Base-by-base conservation (phyloP, 2,888 invertebrate genomes). In the Vandiemenella viatica region DNA sequence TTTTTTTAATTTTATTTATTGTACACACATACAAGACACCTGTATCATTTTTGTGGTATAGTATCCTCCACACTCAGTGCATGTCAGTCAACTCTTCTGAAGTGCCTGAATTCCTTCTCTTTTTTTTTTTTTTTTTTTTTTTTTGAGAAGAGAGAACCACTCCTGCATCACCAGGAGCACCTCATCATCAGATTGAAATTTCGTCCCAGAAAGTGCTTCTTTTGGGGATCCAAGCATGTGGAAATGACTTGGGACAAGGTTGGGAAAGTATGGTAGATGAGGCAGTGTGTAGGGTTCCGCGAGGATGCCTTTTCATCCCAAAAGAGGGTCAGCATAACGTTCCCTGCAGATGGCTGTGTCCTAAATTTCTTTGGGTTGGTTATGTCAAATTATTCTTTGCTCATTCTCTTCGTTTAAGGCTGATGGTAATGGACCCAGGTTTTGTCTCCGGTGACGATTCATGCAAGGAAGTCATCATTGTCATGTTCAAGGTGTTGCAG, bases 281-380 rank as follows among this genome's bases (percentile, higher is more conserved):
- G 26, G 38, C 38, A 15, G 38, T 13, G 26, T 8, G 26, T 26
- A 26, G 13, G 7, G 26, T 13, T 26, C 13, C 26, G 13, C 7
- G 26, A 26, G 26, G 26, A 26, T 13, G 26, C 26, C 26, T 26
- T 26, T 7, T n/a, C n/a, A n/a, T n/a, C n/a, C n/a, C n/a, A n/a
- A n/a, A n/a, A n/a, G n/a, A n/a, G n/a, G n/a, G n/a, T n/a, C n/a
- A 38, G 38, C 15, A 38, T 10, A 38, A n/a, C 38, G 10, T 38
- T 38, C 38, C 38, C 38, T 38, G 38, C 38, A 10, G 38, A 38
- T 38, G 38, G 38, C 38, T 38, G 38, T 38, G 38, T 38, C n/a
- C 7, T 7, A 38, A 38, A 38, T n/a, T 38, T 38, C 38, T 38
- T 10, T 38, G 38, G 38, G 6, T 38, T 38, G 38, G 38, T 38